Conservation (phyloP, 2,888 invertebrate species). For the Hyposoter didymator region DNA sequence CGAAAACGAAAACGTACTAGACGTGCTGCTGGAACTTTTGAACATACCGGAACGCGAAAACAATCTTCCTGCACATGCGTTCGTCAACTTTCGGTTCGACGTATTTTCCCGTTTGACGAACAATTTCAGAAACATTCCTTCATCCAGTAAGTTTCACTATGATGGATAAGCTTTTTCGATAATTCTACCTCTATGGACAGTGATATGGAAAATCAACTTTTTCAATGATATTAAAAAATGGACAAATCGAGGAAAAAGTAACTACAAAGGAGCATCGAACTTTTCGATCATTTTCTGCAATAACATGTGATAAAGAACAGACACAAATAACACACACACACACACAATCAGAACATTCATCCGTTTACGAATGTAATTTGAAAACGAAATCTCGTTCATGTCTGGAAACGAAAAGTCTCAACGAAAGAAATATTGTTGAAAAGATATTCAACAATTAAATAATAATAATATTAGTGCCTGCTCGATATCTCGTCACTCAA, state of each 20-base stretch:
- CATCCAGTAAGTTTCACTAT: neutral
- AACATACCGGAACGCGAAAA: slow-evolving; percentile 25
- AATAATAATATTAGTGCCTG: slow-evolving; percentile 63
- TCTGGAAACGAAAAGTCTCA: slow-evolving; percentile 23
- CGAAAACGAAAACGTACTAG: neutral
- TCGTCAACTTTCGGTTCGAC: slow-evolving; percentile 14
- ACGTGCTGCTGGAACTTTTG: neutral
- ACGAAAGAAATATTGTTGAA: slow-evolving; percentile 33
- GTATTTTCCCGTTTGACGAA: slow-evolving; percentile 1
- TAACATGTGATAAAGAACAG: slow-evolving; percentile 26
- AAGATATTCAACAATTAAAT: slow-evolving; percentile 22
- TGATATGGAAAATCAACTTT: slow-evolving; percentile 14
- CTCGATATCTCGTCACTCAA: slow-evolving; percentile 47
- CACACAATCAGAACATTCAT: neutral
- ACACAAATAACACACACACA: neutral
- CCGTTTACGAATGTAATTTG: neutral
- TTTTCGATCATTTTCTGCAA: slow-evolving; percentile 8
- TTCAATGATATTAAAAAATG: slow-evolving; percentile 3
- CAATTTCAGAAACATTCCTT: slow-evolving; percentile 22
- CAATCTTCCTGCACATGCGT: slow-evolving; percentile 15
- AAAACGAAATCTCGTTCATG: neutral
- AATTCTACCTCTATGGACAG: slow-evolving; percentile 9
- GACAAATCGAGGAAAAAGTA: neutral
- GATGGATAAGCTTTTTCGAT: slow-evolving; percentile 37
- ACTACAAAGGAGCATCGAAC: neutral